Base-by-base conservation (phyloP, 2,888 invertebrate species). In the Arenicola marina region DNA sequence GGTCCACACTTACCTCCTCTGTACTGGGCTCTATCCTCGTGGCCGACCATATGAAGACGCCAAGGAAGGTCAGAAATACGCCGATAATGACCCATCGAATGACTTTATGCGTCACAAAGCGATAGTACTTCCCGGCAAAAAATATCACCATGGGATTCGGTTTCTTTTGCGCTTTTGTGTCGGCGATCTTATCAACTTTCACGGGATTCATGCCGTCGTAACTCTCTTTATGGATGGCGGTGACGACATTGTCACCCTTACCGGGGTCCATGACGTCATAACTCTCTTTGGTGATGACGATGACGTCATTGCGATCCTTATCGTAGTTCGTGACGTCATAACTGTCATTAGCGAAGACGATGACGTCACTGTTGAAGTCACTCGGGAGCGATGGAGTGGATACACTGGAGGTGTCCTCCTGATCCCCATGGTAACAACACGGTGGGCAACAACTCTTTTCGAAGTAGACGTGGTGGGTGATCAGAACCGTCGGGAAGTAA, bases 401-500 rank as follows among this genome's bases (percentile, higher is more conserved):
- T n/a, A 15, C n/a, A 38, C 43, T 15, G 43, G 43, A 11, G 24
- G 15, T 48, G 48, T 18, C 24, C n/a, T n/a, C n/a, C n/a, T n/a
- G n/a, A n/a, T n/a, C n/a, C n/a, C n/a, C n/a, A n/a, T n/a, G n/a
- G n/a, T n/a, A n/a, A n/a, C n/a, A n/a, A 38, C 56, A 56, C 4
- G 28, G 31, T 15, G 15, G 7, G 29, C 34, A 33, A 21, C 56
- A 56, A 24, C 4, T 2, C n/a, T 2, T 2, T 24, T 62, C 62
- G 2, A 32, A 57, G 24, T 48, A 55, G 4, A 62, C 2, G 29
- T 69, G 67, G 24, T 69, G 46, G 3, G 58, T 57, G 21, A 61
- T n/a, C 2, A 71, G 33, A 1, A 70, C 69, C 15, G 57, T 61
- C 0, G 71, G 71, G 44, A 67, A 63, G 56, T 66, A 70, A 18